Base-by-base conservation (phyloP, 2,888 invertebrate genomes). In the Caenorhabditis zanzibari region DNA sequence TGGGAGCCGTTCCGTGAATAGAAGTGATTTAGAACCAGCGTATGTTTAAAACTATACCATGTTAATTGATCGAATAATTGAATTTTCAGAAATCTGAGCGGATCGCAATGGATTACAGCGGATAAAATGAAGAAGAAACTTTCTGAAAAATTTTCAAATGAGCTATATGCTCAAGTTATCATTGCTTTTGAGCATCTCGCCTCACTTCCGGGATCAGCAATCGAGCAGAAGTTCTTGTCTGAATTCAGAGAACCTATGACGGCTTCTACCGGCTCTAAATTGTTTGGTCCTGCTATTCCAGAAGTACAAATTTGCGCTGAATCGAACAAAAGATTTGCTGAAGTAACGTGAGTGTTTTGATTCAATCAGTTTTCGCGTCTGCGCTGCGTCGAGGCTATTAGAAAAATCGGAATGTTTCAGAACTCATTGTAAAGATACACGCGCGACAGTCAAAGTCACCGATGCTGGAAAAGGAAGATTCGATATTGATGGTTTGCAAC, bases 71-170 rank as follows among this genome's bases (percentile, higher is more conserved):
- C 32, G 32, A 32, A 16, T 54, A 59, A 14, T 72, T 28, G 9
- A 24, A 44, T 47, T 56, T 76, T 35, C 63, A 81, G 87, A 44
- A 86, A 84, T 59, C 88, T 94, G 24, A 89, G 93, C 72, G 94
- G 95, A n/a, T 86, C 85, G 24, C 83, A 82, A 59, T 91, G 91
- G 91, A 66, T 91, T 41, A 82, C 77, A 22, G 85, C 90, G 44
- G 89, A 90, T 44, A 88, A 87, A 73, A 82, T 92, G 82, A 77
- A 79, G 41, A 86, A 88, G 73, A 87, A 82, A 54, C 41, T 92
- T 12, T 87, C 88, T 19, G 91, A 91, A 66, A 88, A 88, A 61
- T 77, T 91, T 41, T 86, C 86, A 9, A 86, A 88, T 14, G 90
- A 90, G 76, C 88, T 90, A 86, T 91, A 90, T 76, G 88, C 82